These are phyloP conservation scores for Agrenia bidenticulata DNA, from an alignment of 2,888 invertebrate species.

Conservation along the genomic window DNA sequence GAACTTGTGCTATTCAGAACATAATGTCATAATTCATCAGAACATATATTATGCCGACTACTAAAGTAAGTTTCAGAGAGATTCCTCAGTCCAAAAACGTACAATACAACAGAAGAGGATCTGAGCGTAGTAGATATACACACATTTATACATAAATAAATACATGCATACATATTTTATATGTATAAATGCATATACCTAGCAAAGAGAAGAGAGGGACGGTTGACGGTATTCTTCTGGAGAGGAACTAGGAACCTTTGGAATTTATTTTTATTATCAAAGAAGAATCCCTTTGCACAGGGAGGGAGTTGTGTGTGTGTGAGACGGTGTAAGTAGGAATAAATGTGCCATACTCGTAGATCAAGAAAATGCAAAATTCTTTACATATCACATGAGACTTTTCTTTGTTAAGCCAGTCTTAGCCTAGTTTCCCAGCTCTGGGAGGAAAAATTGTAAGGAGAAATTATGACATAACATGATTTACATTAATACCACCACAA, in stretches of 20 bases:
- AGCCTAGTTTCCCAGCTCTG: slow-evolving; percentile 16
- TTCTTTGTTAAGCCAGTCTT: slow-evolving; percentile 28
- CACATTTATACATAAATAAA: too few species aligned
- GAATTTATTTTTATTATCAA: too few species aligned
- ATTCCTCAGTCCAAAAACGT: not conserved
- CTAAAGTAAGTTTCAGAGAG: not conserved
- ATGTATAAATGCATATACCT: too few species aligned
- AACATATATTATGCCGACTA: not conserved
- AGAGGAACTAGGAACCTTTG: too few species aligned
- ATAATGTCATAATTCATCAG: slow-evolving; percentile 10
- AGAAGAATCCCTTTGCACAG: too few species aligned
- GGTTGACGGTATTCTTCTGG: too few species aligned
- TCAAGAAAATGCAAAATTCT: not conserved
- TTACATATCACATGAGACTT: not conserved
- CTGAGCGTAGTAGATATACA: too few species aligned
- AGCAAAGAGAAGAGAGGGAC: too few species aligned
- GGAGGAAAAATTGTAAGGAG: slow-evolving; percentile 1
- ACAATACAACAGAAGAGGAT: not conserved
- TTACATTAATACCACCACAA: slow-evolving; percentile 29
- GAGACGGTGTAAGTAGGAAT: not conserved
- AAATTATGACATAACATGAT: slow-evolving; percentile 34
- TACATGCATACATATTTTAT: too few species aligned
- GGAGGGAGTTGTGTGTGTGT: too few species aligned
- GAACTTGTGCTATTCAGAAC: slow-evolving; percentile 7
- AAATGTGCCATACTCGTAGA: slow-evolving; percentile 6